A percentile compares a stretch with the other conserved stretches of the same genome.
Conservation (phyloP, 2,888 invertebrate species). For the Tetragonisca angustula region DNA sequence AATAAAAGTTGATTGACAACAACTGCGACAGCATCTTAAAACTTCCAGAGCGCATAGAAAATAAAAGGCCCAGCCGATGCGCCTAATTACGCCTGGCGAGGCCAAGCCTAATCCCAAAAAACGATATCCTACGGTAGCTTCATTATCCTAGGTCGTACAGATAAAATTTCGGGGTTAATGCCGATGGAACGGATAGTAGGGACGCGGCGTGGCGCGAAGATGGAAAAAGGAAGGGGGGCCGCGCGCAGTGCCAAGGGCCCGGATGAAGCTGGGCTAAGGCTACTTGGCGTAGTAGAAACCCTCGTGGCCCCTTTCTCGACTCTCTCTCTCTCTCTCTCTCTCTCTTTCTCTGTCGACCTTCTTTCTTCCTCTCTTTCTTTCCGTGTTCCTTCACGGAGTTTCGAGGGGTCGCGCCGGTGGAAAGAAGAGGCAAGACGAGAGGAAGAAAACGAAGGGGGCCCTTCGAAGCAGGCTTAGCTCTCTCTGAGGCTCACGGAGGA, state of each 20-base stretch:
- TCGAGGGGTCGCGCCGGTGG: constrained; percentile 59
- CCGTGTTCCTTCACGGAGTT: constrained; percentile 64
- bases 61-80: constrained; percentile 2
- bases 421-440: constrained; percentile 58
- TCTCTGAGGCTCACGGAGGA: constrained; percentile 68
- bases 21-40: not conserved
- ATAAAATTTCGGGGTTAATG: constrained; percentile 62
- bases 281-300: constrained; percentile 69
- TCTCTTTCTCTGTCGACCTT: constrained; percentile 44
- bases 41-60: not conserved
- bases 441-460: constrained; percentile 56
- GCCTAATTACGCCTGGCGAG: constrained; percentile 27
- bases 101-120: not conserved
- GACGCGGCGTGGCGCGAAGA: constrained; percentile 18
- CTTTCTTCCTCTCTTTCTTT: constrained; percentile 1
- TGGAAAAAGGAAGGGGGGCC: constrained; percentile 51
- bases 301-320: constrained; percentile 69
- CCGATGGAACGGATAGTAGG: constrained; percentile 62
- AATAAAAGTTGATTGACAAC: constrained; percentile 30
- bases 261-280: constrained; percentile 57
- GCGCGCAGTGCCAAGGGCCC: constrained; percentile 30
- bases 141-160: constrained; percentile 71
- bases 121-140: constrained; percentile 74
- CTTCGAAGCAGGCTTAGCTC: constrained; percentile 70
- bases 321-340: constrained; percentile 12